phyloP scores from a whole-genome alignment of 2,888 invertebrate genomes.

The Gibbula magus region DNA sequence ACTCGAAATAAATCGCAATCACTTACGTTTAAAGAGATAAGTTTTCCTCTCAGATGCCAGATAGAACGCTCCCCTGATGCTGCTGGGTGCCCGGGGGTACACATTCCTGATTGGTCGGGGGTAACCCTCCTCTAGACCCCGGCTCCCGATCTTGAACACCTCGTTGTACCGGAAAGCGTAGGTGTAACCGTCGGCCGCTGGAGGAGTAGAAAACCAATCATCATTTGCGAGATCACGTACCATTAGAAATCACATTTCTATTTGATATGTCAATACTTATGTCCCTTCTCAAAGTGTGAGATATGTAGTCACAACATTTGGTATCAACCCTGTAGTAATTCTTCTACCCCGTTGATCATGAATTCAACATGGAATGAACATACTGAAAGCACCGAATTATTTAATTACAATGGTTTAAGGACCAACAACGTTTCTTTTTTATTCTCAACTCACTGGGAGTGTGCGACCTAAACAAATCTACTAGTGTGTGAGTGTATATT shows the following conservation, averaged over 20 bases:
- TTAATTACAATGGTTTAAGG: too few relatives aligned
- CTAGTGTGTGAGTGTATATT: too few relatives aligned
- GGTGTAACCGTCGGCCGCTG: constrained; percentile 53
- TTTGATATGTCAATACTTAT: not conserved
- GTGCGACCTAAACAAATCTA: too few relatives aligned
- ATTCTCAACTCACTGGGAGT: too few relatives aligned
- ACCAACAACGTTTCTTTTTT: too few relatives aligned
- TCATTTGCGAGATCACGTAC: not conserved
- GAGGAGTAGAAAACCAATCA: not conserved
- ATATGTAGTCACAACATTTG: too few relatives aligned
- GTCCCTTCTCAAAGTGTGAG: not conserved
- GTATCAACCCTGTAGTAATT: too few relatives aligned
- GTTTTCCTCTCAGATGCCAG: constrained; percentile 55
- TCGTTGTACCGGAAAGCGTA: constrained; percentile 50
- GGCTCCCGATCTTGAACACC: constrained; percentile 49
- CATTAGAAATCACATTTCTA: not conserved
- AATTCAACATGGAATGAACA: too few relatives aligned
- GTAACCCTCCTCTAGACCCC: constrained; percentile 57
- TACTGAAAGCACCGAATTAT: too few relatives aligned
- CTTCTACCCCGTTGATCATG: too few relatives aligned
- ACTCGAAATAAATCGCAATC: not conserved
- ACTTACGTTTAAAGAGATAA: constrained; percentile 67
- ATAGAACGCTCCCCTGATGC: constrained; percentile 59
- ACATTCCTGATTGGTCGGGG: constrained; percentile 54
- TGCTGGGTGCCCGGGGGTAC: constrained; percentile 54